Evolutionary conservation across 2,797 vertebrate genomes (phyloP).

Genomic region (Psittacula derbiana): DNA sequence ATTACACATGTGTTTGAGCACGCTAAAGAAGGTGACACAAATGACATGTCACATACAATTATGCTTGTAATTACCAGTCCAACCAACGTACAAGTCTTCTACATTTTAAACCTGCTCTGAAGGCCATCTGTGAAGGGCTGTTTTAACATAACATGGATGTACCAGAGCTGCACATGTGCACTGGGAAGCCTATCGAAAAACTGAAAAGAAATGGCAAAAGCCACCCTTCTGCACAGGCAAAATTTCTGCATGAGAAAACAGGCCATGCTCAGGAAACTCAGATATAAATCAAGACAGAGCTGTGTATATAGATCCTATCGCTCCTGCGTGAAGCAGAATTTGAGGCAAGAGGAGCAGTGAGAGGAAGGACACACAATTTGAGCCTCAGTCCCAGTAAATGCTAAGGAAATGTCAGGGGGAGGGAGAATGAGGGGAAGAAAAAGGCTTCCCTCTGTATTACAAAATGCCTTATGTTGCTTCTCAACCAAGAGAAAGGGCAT

Average conservation of each 20-base stretch:
- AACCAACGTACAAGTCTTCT: not conserved
- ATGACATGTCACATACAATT: not conserved
- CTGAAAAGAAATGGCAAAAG: not conserved
- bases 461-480: not conserved
- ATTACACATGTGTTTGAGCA: not conserved
- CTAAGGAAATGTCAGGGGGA: not conserved
- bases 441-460: not conserved
- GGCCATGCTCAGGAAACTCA: not conserved
- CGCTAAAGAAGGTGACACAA: not conserved
- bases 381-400: not conserved
- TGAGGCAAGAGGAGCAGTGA: not conserved
- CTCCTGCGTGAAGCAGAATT: not conserved
- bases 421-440: not conserved
- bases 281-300: rapidly evolving
- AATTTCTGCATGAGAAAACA: not conserved
- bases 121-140: not conserved
- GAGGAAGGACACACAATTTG: not conserved
- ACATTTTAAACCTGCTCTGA: not conserved
- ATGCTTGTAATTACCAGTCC: not conserved
- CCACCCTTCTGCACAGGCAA: not conserved
- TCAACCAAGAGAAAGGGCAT: not conserved
- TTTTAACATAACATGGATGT: rapidly evolving
- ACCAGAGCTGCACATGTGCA: not conserved
- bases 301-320: rapidly evolving
- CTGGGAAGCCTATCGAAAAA: not conserved